Evolutionary conservation across 2,888 invertebrate species (phyloP).

Genomic region (Pseudanteris insignis): DNA sequence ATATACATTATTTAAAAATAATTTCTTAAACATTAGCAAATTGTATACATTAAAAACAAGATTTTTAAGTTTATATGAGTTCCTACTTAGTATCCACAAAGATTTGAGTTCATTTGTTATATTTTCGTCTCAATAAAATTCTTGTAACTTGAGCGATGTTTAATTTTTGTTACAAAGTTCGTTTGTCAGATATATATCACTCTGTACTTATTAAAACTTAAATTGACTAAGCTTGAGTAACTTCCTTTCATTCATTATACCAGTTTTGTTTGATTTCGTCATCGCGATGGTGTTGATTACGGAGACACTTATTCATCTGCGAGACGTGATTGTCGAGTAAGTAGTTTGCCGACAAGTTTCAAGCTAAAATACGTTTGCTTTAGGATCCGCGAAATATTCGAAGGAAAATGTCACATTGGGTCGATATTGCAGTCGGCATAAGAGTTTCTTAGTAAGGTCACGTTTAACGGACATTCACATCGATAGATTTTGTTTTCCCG

Average conservation of each 20-base stretch:
- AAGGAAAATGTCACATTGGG: conserved; percentile 6
- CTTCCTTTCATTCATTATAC: conserved; percentile 14
- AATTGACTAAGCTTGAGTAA: conserved; percentile 7
- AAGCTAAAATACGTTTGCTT: conserved; percentile 28
- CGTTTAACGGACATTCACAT: not conserved
- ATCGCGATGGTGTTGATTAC: conserved; percentile 27
- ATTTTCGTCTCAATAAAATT: no score
- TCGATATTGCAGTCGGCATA: conserved; percentile 15
- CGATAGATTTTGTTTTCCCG: conserved; percentile 5
- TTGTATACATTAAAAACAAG: no score
- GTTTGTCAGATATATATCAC: conserved; percentile 13
- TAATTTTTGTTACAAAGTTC: no score
- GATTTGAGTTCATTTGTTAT: no score
- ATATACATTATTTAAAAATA: no score
- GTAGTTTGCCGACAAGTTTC: conserved; percentile 32
- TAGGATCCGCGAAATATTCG: conserved; percentile 18
- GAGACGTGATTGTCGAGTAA: conserved; percentile 30
- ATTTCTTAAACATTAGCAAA: no score
- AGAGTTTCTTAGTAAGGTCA: conserved; percentile 5
- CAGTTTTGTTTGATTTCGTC: conserved; percentile 25
- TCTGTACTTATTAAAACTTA: conserved; percentile 17
- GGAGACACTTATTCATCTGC: conserved; percentile 18
- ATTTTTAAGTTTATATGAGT: no score
- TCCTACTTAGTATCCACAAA: no score
- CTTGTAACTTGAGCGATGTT: no score